Base-by-base conservation (phyloP, 2,797 vertebrate species). In the Delichon dasypus region DNA sequence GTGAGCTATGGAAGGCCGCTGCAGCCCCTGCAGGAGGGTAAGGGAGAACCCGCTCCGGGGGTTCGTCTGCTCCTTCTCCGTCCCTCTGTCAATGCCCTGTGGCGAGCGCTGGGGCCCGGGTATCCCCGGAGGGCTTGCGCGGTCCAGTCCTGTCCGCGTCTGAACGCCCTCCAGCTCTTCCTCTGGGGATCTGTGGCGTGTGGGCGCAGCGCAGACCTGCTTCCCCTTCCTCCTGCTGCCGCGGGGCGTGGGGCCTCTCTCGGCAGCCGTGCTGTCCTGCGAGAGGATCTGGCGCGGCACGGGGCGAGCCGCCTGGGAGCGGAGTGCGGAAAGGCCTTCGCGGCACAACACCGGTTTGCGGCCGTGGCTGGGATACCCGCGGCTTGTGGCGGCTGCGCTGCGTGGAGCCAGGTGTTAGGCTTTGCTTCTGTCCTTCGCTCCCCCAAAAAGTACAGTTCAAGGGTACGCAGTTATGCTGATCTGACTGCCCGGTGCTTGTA, bases 11-110 rank as follows among this genome's bases (percentile, higher is more conserved):
- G 99, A 29, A 98, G 96, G 10, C 96, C 98, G 29, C 94, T 99
- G 97, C 98, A 98, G 92, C 98, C 98, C 3, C 96, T 99, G 61
- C 98, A 98, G 47, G 99, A 99, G 98, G 99, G 99, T 99, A 86
- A 95, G 95, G 38, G 14, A 11, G 38, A 38, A 38, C 38, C 38
- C 13, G 4, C 8, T 10, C 3, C 1, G 36, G 8, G 13, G 13
- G 13, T 13, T 15, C 13, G 6, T 11, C 22, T 16, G 27, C 34
- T 16, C 11, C 29, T 42, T 8, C 44, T 15, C 15, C 13, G 38
- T 14, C 21, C 8, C 26, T 26, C n/a, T 5, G 5, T 8, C 27
- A 2, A 0, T 8, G 19, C 16, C 9, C 13, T 26, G 40, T 8
- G 55, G 55, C 4, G 47, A 72, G 29, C 8, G 13, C 15, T 13